These are phyloP conservation scores for Stictocephala bisonia DNA, from an alignment of 2,888 invertebrate species.

Conservation along the genomic window DNA sequence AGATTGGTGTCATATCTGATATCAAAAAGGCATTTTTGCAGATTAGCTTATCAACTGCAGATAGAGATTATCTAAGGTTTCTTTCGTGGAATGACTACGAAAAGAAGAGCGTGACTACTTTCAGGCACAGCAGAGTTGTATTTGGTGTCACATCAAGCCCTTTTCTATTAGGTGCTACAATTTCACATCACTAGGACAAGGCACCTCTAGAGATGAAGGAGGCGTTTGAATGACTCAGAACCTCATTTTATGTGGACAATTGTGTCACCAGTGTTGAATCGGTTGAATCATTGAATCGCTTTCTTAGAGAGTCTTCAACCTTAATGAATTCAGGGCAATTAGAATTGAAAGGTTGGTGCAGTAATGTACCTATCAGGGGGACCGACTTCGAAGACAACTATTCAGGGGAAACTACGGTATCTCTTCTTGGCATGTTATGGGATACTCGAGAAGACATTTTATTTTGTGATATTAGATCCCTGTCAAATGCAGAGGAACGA, in stretches of 20 bases:
- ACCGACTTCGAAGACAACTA: too few relatives aligned
- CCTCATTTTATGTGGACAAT: constrained; percentile 47
- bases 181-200: constrained; percentile 44
- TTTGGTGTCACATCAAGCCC: constrained; percentile 45
- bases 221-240: constrained; percentile 22
- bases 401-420: not conserved
- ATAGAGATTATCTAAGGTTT: constrained; percentile 35
- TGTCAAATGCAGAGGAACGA: not conserved
- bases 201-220: not conserved
- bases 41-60: constrained; percentile 22
- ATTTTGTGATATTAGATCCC: constrained; percentile 29
- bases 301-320: constrained; percentile 17
- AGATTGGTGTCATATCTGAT: too few relatives aligned
- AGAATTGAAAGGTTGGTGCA: constrained; percentile 46
- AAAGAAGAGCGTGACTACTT: constrained; percentile 17
- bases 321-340: constrained; percentile 39
- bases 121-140: constrained; percentile 41
- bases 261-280: constrained; percentile 30
- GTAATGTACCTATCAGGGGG: too few relatives aligned
- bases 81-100: constrained; percentile 15
- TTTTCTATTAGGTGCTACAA: constrained; percentile 50
- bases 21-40: constrained; percentile 47
- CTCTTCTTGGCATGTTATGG: constrained; percentile 30
- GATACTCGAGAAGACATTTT: constrained; percentile 39
- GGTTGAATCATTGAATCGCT: constrained; percentile 20